Evolutionary conservation across 1,140 invertebrate genomes (phyloP), one percentile per base, ranked within the genome.

Genomic region (Bombyx mandarina): DNA sequence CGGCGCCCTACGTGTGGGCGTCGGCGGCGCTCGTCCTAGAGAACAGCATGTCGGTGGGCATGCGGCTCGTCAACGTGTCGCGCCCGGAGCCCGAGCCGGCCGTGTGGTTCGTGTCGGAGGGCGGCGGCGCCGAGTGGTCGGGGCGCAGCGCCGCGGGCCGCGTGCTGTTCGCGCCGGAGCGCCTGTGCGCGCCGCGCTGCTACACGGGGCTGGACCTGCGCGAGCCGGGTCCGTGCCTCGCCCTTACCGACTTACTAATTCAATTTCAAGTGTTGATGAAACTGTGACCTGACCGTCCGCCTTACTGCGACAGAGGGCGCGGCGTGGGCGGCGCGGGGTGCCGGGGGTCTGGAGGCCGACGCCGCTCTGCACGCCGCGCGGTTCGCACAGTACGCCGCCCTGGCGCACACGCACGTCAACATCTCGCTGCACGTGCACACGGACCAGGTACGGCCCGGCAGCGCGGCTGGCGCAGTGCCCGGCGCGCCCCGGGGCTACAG

Each of bases 201-300:
- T 86, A 84, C 71, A 75, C 79, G 44, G 81, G 81, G 7, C 66
- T 86, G 10, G 65, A 71, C 52, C 51, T 73, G 22, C 54, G 65
- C 54, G 51, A 70, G 9, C 60, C 73, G 26, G 79, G 79, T 85
- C 42, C 9, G 53, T 12, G 42, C 43, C 8, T 12, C 18, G 10
- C 45, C 9, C 46, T 8, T 12, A 6, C 42, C 52, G 48, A 18
- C 12, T 18, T 8, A 10, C 7, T 10, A 10, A 45, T 45, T 8
- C 10, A 8, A 45, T 45, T 8, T 45, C 45, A 45, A 18, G 12
- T 18, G 7, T 10, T 50, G 18, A 12, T 50, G 48, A 50, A 50
- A 7, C 7, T 12, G 7, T 50, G 8, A 50, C 48, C 6, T 50
- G 8, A 50, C 48, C 8, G 8, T n/a, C 48, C 12, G 9, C 45